Evolutionary conservation across 2,888 invertebrate species (phyloP).

Genomic region (Augochlorella aurata): DNA sequence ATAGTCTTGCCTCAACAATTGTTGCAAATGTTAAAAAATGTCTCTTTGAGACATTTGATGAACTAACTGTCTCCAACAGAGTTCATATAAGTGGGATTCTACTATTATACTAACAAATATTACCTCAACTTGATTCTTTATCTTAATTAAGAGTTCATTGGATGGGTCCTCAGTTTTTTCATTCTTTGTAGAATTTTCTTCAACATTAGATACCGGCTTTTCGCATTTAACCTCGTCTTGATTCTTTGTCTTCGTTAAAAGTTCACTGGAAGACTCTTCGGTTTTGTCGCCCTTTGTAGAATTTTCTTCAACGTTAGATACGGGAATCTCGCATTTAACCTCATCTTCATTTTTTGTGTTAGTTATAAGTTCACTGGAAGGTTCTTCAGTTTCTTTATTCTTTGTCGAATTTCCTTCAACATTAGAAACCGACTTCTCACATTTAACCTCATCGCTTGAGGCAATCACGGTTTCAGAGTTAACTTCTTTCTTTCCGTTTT

Average conservation of each 20-base stretch:
- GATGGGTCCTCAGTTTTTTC: slow-evolving; percentile 54
- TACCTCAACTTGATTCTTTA: slow-evolving; percentile 76
- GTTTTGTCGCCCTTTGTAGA: slow-evolving; percentile 21
- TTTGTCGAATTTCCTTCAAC: slow-evolving; percentile 28
- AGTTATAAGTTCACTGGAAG: slow-evolving; percentile 65
- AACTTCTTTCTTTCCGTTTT: slow-evolving; percentile 66
- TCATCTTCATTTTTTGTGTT: slow-evolving; percentile 71
- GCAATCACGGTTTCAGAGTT: slow-evolving; percentile 49
- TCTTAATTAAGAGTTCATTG: slow-evolving; percentile 69
- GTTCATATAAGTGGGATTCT: too few relatives aligned
- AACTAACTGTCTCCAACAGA: too few relatives aligned
- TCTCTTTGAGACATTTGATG: too few relatives aligned
- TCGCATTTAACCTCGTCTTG: slow-evolving; percentile 72
- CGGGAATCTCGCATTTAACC: slow-evolving; percentile 61
- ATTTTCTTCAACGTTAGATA: slow-evolving; percentile 18
- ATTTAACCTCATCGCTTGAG: slow-evolving; percentile 58
- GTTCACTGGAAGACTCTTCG: slow-evolving; percentile 62
- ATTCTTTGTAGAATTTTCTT: slow-evolving; percentile 24
- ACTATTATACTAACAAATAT: background rate
- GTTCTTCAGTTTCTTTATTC: slow-evolving; percentile 44
- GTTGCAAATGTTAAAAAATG: too few relatives aligned
- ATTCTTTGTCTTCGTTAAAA: slow-evolving; percentile 71
- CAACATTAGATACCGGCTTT: background rate
- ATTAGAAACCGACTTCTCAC: slow-evolving; percentile 49
- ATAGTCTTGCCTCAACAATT: too few relatives aligned